Percentiles rank a stretch among this genome's conserved stretches.
Conservation (phyloP, 2,113 vertebrate genomes). For the Apodemus speciosus region DNA sequence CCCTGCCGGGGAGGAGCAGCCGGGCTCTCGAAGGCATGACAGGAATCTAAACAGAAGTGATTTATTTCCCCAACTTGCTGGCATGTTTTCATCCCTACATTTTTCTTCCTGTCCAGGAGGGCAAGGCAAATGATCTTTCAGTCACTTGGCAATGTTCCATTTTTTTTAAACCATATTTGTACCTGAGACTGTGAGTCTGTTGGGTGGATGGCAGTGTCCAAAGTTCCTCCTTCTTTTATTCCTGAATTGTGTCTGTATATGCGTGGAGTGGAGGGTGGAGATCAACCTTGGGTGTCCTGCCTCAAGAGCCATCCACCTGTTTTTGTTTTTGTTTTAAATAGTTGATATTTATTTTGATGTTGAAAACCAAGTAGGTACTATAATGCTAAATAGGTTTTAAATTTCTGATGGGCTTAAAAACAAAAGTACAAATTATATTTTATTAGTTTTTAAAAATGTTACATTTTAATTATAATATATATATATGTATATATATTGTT, state of each 20-base stretch:
- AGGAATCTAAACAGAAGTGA: slow-evolving; percentile 35
- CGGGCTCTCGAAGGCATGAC: background rate
- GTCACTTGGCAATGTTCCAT: background rate
- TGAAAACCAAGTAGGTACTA: background rate
- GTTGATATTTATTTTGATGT: background rate
- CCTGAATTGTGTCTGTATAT: background rate
- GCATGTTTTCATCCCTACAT: background rate
- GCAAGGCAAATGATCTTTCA: background rate
- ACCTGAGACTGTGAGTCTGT: background rate
- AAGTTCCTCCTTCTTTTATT: background rate
- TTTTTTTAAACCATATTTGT: background rate
- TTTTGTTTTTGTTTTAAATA: background rate
- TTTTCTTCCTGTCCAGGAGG: background rate
- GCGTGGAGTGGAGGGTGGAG: too few species aligned
- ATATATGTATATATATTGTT: too few species aligned
- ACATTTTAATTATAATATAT: background rate
- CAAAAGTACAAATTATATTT: background rate
- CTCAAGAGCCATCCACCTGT: background rate
- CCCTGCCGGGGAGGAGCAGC: background rate
- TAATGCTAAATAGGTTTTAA: background rate
- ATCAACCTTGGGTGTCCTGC: background rate
- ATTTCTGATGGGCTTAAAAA: background rate
- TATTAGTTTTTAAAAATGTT: background rate
- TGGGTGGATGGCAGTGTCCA: too few species aligned
- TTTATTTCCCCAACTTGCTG: slow-evolving; percentile 37